Percentiles rank a stretch among this genome's conserved stretches.
These are phyloP conservation scores for Ptilorrhoa leucosticta DNA, from an alignment of 2,113 vertebrate species.

Conservation along the genomic window DNA sequence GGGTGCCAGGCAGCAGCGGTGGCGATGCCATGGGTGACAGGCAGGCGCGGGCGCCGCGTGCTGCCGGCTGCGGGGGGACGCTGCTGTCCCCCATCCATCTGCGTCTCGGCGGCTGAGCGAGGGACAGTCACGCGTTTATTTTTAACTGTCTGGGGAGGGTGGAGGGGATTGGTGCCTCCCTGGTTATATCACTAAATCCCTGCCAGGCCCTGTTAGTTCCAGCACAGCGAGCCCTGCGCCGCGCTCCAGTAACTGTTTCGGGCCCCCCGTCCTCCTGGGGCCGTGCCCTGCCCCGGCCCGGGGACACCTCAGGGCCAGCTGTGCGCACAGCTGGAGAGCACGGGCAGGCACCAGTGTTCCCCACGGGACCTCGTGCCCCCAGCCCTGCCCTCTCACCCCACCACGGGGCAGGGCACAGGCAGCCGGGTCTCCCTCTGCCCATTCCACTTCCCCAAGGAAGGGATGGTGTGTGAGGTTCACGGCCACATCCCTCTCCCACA, in stretches of 20 bases:
- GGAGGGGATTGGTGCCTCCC: conserved; percentile 55
- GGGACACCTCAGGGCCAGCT: background rate
- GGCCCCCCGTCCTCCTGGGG: background rate
- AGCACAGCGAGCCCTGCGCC: conserved; percentile 25
- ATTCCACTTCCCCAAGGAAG: background rate
- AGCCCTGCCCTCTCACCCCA: background rate
- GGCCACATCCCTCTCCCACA: background rate
- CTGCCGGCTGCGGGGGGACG: background rate
- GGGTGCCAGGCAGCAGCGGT: background rate
- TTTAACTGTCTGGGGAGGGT: conserved; percentile 48
- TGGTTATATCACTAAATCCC: conserved; percentile 69
- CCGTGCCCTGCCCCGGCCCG: fast-evolving
- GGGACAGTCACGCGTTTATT: conserved; percentile 61
- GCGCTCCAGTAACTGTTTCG: conserved; percentile 40
- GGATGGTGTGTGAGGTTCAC: fast-evolving
- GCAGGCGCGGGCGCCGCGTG: fast-evolving
- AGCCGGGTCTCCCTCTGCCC: background rate
- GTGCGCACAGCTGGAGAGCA: fast-evolving
- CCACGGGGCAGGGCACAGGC: background rate
- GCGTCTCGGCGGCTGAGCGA: background rate
- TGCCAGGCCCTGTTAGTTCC: conserved; percentile 63
- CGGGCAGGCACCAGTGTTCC: background rate
- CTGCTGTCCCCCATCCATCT: background rate
- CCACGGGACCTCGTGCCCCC: fast-evolving
- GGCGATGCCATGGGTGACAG: background rate